A percentile compares a stretch with the other conserved stretches of the same genome.
Conservation (phyloP, 2,888 invertebrate species). For the Cordilura impudica region DNA sequence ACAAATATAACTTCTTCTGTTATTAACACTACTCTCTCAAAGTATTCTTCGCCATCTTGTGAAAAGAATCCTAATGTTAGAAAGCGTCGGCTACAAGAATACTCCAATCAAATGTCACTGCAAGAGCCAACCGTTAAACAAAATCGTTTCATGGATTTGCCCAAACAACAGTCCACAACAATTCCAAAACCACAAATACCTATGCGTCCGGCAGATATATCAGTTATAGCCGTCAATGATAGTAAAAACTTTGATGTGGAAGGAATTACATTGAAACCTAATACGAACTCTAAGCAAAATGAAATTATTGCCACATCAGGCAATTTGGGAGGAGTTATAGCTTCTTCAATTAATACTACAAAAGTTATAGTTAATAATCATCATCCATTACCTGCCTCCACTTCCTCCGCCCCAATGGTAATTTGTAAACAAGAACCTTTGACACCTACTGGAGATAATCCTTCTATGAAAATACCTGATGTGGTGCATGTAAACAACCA, state of each 20-base stretch:
- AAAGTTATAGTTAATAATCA: slow-evolving; percentile 11
- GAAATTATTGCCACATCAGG: background rate
- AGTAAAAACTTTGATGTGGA: slow-evolving; percentile 29
- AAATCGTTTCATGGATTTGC: slow-evolving; percentile 56
- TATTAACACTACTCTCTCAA: slow-evolving; percentile 14
- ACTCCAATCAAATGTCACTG: slow-evolving; percentile 62
- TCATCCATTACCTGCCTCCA: background rate
- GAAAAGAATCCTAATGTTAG: slow-evolving; percentile 71
- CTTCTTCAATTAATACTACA: slow-evolving; percentile 18
- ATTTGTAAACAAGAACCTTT: slow-evolving; percentile 65
- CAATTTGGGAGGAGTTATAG: slow-evolving; percentile 47
- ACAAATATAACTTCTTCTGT: slow-evolving; percentile 14
- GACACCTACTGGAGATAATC: slow-evolving; percentile 53
- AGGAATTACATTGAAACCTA: background rate
- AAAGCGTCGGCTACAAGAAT: slow-evolving; percentile 73
- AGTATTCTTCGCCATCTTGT: slow-evolving; percentile 43
- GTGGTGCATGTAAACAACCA: slow-evolving; percentile 69
- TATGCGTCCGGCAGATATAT: slow-evolving; percentile 65
- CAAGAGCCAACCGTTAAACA: slow-evolving; percentile 65
- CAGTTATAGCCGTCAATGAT: slow-evolving; percentile 70
- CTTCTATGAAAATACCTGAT: slow-evolving; percentile 74
- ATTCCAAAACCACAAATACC: slow-evolving; percentile 41
- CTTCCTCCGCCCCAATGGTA: slow-evolving; percentile 28
- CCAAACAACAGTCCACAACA: background rate
- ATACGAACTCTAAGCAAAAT: slow-evolving; percentile 10